phyloP scores from a whole-genome alignment of 2,113 vertebrate genomes.

The Microtus ochrogaster region DNA sequence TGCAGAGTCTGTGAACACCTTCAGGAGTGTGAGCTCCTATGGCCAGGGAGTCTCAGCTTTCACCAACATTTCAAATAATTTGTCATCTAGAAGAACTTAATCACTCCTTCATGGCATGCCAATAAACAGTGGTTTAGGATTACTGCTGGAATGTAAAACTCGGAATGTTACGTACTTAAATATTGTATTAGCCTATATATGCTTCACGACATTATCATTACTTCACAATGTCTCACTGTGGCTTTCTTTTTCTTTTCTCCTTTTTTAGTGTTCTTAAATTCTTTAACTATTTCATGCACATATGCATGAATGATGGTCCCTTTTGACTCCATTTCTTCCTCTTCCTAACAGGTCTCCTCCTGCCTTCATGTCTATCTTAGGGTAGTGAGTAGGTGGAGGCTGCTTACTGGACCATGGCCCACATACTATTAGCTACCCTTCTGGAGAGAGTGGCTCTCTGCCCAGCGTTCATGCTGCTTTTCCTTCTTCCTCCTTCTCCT shows the following conservation, averaged over 20 bases:
- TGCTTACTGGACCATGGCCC: not conserved
- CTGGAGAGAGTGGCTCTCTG: no score
- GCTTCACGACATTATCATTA: not conserved
- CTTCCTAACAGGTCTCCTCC: not conserved
- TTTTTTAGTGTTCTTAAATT: not conserved
- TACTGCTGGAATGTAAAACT: not conserved
- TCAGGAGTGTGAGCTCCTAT: not conserved
- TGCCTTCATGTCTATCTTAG: not conserved
- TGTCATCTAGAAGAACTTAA: not conserved
- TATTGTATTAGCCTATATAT: not conserved
- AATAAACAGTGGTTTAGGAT: conserved; percentile 11
- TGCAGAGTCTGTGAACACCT: not conserved
- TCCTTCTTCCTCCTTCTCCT: not conserved
- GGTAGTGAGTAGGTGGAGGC: not conserved
- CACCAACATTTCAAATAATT: conserved; percentile 10
- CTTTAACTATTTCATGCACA: not conserved
- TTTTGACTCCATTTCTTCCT: not conserved
- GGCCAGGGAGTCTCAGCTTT: not conserved
- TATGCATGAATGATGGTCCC: not conserved
- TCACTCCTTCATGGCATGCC: not conserved
- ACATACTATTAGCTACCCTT: not conserved
- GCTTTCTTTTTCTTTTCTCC: not conserved
- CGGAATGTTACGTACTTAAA: not conserved
- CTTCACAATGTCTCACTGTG: not conserved
- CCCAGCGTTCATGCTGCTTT: not conserved